Percentiles rank a stretch among this genome's conserved stretches.
These are phyloP conservation scores for Sinodicranocentrus sp. DNA, from an alignment of 2,888 invertebrate species.

Conservation along the genomic window DNA sequence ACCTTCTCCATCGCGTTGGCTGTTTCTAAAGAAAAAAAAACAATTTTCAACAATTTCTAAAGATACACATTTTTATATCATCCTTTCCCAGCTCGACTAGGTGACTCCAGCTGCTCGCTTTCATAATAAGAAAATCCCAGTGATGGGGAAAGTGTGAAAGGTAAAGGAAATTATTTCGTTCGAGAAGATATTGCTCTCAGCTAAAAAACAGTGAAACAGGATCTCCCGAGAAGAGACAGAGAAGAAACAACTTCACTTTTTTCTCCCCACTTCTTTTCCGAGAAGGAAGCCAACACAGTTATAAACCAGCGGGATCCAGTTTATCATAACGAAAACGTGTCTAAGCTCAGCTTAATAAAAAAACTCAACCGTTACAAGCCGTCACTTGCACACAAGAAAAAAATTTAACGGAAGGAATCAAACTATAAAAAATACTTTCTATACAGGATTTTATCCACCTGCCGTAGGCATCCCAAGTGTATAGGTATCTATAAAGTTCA, in stretches of 20 bases:
- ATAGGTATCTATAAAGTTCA: background rate
- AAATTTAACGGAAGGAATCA: no score
- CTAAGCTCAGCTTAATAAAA: background rate
- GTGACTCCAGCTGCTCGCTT: background rate
- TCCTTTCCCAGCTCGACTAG: background rate
- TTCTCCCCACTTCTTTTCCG: background rate
- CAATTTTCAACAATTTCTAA: background rate
- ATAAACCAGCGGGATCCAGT: no score
- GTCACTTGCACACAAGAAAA: background rate
- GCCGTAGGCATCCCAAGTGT: background rate
- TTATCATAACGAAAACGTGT: no score
- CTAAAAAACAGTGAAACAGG: background rate
- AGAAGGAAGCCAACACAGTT: background rate
- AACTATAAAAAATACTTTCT: background rate
- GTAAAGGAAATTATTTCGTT: conserved; percentile 11
- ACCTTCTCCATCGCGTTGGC: background rate
- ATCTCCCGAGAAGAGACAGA: background rate
- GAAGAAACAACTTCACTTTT: no score
- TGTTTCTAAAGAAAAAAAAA: background rate
- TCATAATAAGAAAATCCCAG: background rate
- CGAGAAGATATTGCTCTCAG: background rate
- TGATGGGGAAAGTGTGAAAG: conserved; percentile 5
- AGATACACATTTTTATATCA: background rate
- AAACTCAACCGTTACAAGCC: background rate
- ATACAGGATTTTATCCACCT: background rate